A percentile compares a stretch with the other conserved stretches of the same genome.
Evolutionary conservation across 1,140 invertebrate species (phyloP).

Genomic region (Drosophila watanabei): DNA sequence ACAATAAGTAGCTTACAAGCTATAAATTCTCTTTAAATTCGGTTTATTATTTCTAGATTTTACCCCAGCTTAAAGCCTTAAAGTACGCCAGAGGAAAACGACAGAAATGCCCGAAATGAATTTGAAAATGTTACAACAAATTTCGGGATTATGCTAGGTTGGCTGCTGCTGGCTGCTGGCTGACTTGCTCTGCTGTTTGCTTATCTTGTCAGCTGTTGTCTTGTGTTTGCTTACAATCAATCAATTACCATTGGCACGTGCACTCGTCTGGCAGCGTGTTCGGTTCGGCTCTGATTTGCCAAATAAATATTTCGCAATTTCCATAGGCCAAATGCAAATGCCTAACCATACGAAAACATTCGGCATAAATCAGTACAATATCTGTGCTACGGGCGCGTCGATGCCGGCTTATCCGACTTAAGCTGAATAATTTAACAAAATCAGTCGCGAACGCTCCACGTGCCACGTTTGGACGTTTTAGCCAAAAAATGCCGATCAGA

Average conservation of each 20-base stretch:
- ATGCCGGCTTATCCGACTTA: conserved; percentile 34
- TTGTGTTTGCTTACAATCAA: conserved; percentile 50
- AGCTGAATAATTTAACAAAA: conserved; percentile 54
- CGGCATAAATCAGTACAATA: conserved; percentile 37
- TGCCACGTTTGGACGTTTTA: conserved; percentile 13
- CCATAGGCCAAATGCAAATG: conserved; percentile 60
- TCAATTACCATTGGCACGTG: conserved; percentile 62
- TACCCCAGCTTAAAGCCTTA: background rate
- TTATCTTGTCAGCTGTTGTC: conserved; percentile 68
- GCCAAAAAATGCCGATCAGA: conserved; percentile 6
- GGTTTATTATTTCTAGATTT: background rate
- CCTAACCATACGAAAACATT: conserved; percentile 29
- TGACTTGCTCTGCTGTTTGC: conserved; percentile 33
- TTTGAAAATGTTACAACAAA: conserved; percentile 27
- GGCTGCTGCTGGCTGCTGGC: background rate
- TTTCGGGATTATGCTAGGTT: conserved; percentile 22
- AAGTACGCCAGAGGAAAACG: background rate
- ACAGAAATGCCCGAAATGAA: conserved; percentile 14
- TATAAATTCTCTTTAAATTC: no score
- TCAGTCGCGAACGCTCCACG: conserved; percentile 13
- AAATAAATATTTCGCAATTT: conserved; percentile 64
- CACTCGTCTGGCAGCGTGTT: conserved; percentile 47
- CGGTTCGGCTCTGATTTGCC: conserved; percentile 39
- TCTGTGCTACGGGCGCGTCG: conserved; percentile 13
- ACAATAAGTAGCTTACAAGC: background rate